These are phyloP conservation scores for Chromoteleia sp. DNA, from an alignment of 2,888 invertebrate genomes.

Conservation along the genomic window DNA sequence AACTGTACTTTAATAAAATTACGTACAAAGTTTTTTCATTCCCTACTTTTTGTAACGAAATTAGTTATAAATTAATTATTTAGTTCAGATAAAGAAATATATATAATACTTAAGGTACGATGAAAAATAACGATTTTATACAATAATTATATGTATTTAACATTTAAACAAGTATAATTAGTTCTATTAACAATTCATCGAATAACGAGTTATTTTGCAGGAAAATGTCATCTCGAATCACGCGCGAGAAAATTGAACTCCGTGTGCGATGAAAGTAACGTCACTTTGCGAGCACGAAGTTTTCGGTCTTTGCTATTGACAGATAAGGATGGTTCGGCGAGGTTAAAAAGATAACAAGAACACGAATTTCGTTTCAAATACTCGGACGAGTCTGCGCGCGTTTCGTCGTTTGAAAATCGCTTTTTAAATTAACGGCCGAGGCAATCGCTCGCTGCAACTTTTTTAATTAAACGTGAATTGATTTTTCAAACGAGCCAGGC, in stretches of 20 bases:
- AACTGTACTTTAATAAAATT: no score
- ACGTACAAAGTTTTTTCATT: no score
- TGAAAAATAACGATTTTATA: no score
- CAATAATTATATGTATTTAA: no score
- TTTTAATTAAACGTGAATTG: constrained; percentile 46
- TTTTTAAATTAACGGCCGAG: not conserved
- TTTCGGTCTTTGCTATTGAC: constrained; percentile 55
- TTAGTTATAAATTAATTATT: no score
- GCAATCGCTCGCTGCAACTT: not conserved
- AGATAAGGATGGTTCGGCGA: constrained; percentile 57
- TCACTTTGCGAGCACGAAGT: constrained; percentile 28
- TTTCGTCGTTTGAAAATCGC: constrained; percentile 15
- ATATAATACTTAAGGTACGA: no score
- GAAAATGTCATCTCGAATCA: not conserved
- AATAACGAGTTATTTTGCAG: not conserved
- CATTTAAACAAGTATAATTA: no score
- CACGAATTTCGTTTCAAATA: constrained; percentile 42
- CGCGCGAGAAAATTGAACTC: constrained; percentile 13
- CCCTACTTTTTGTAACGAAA: no score
- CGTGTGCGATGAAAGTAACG: constrained; percentile 20
- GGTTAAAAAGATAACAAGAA: constrained; percentile 59
- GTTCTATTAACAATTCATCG: no score
- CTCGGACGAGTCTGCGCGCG: not conserved
- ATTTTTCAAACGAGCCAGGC: constrained; percentile 21
- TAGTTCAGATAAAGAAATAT: no score